Conservation (phyloP, 2,888 invertebrate species). For the Ophion ventricosus region DNA sequence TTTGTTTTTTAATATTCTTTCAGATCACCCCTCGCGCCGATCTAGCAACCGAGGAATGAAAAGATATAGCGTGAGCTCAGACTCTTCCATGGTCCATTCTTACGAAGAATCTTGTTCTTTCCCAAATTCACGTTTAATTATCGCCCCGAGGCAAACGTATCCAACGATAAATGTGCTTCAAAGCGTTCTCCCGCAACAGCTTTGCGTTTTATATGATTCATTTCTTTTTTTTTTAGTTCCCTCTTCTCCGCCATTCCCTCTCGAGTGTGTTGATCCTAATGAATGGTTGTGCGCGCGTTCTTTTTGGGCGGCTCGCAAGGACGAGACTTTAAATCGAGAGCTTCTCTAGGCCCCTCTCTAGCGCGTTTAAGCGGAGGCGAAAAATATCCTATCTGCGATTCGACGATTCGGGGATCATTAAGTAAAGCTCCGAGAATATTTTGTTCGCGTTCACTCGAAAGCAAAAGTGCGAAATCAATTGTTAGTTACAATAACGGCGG, state of each 20-base stretch:
- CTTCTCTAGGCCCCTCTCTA: conserved; percentile 32
- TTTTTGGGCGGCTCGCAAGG: conserved; percentile 19
- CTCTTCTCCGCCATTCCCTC: conserved; percentile 40
- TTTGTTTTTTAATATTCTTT: conserved; percentile 13
- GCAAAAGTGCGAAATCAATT: neutral
- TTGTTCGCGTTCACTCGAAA: neutral
- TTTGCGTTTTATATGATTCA: conserved; percentile 34
- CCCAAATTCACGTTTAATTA: conserved; percentile 68
- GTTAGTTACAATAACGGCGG: neutral
- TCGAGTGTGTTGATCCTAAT: conserved; percentile 62
- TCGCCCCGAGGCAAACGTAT: conserved; percentile 57
- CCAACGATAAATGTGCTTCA: conserved; percentile 42
- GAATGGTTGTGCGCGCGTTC: conserved; percentile 52
- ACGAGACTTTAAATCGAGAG: conserved; percentile 31
- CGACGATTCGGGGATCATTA: conserved; percentile 53
- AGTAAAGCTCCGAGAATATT: neutral
- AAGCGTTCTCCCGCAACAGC: conserved; percentile 40
- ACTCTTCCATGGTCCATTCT: conserved; percentile 28
- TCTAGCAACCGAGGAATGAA: conserved; percentile 29
- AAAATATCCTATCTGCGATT: conserved; percentile 42
- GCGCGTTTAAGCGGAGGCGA: neutral
- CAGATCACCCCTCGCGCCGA: conserved; percentile 59
- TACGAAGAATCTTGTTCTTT: conserved; percentile 52
- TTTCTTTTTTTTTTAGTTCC: conserved; percentile 31
- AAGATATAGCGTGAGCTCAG: conserved; percentile 36